Evolutionary conservation across 1,140 invertebrate genomes (phyloP), one percentile per base, ranked within the genome.

Genomic region (Nasonia longicornis): DNA sequence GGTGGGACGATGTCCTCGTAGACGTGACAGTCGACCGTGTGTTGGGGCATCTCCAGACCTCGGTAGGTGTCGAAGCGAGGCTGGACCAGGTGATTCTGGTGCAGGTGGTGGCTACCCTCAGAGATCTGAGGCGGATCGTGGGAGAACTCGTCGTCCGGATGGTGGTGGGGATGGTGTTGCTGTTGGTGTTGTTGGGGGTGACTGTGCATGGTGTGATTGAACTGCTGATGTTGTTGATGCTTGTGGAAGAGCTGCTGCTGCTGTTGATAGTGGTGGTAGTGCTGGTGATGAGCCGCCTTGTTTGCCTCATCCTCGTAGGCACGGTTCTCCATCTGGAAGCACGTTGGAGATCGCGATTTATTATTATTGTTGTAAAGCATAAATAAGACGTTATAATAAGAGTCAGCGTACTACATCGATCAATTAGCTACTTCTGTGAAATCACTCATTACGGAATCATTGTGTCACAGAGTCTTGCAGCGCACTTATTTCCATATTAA

Each of bases 251-350:
- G 29, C 16, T 20, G 29, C 26, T 35, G 72, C 20, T 77, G 38
- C 3, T 76, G 82, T 0, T 85, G 58, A 20, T 14, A 31, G 38
- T 80, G 66, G 16, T 16, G 71, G n/a, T 64, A 42, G 29, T 66
- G 70, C n/a, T 66, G 77, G 77, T 74, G 71, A 20, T 58, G 79
- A 82, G 71, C 45, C 83, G 83, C 70, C 42, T 81, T 70, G 83
- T 45, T 85, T 0, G 84, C 82, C 63, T 90, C 89, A 72, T 87
- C 88, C 75, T 90, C 89, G 83, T 88, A 90, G 67, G 85, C 89
- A 82, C 87, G 87, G 83, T 90, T 90, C 84, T 90, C 89, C 89
- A 90, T 90, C 89, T 89, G 83, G 26, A 84, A 85, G 26, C 66
- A 52, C 22, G 42, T 45, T 2, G 38, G 38, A 64, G 14, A 29